A percentile compares a stretch with the other conserved stretches of the same genome.
phyloP scores from a whole-genome alignment of 2,797 vertebrate species.

The Propithecus deckenii region DNA sequence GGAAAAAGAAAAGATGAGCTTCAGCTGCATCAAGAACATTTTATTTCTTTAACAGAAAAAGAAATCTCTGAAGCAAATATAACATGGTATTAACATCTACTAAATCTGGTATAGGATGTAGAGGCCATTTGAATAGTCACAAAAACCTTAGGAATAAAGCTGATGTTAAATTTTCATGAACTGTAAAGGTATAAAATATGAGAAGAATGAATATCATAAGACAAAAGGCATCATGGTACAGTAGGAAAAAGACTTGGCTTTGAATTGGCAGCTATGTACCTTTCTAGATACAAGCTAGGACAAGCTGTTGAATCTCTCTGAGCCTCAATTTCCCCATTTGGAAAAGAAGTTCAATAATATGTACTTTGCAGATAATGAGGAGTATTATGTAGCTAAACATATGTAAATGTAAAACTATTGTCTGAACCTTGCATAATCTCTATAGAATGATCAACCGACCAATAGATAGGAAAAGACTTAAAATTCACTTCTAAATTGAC shows the following conservation, averaged over 20 bases:
- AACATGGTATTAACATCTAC: neutral
- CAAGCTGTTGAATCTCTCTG: neutral
- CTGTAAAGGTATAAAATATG: neutral
- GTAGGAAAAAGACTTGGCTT: neutral
- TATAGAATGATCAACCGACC: neutral
- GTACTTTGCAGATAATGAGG: neutral
- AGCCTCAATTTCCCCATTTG: neutral
- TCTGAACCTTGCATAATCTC: neutral
- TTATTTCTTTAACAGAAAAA: conserved; percentile 36
- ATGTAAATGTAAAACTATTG: neutral
- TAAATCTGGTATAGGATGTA: neutral
- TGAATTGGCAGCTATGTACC: neutral
- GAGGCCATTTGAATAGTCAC: neutral
- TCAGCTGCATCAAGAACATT: neutral
- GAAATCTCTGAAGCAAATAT: neutral
- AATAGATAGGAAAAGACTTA: neutral
- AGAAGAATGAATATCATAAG: neutral
- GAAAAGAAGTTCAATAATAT: neutral
- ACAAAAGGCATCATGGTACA: neutral
- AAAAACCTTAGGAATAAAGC: conserved; percentile 17
- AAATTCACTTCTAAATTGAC: neutral
- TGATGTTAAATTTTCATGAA: neutral
- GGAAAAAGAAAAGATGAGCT: neutral
- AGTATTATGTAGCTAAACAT: neutral
- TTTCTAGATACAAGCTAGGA: neutral